Evolutionary conservation across 1,140 invertebrate species (phyloP).

Genomic region (Drosophila willistoni): DNA sequence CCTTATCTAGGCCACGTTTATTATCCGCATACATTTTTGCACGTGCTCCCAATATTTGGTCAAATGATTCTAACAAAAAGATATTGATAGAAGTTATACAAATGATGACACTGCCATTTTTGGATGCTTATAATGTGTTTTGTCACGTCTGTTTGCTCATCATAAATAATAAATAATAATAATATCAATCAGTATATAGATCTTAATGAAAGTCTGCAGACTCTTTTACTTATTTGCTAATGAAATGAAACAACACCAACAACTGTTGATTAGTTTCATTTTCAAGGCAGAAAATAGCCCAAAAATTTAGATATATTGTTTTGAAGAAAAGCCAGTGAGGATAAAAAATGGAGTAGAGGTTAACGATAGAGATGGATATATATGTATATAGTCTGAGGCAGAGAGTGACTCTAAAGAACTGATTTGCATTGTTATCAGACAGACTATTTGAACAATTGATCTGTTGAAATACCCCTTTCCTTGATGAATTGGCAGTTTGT

Average conservation of each 20-base stretch:
- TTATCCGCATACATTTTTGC: slow-evolving; percentile 74
- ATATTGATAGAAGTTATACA: slow-evolving; percentile 37
- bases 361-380: slow-evolving; percentile 36
- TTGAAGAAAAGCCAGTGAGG: slow-evolving; percentile 9
- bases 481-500: slow-evolving; percentile 51
- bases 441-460: slow-evolving; percentile 67
- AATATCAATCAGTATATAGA: slow-evolving; percentile 58
- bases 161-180: slow-evolving; percentile 38
- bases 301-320: background rate
- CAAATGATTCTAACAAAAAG: slow-evolving; percentile 56
- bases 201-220: slow-evolving; percentile 74
- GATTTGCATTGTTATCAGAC: slow-evolving; percentile 73
- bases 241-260: slow-evolving; percentile 58
- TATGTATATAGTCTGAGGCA: too few relatives aligned
- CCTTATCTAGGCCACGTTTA: slow-evolving; percentile 76
- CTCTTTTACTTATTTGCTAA: slow-evolving; percentile 59
- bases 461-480: slow-evolving; percentile 38
- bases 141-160: slow-evolving; percentile 43
- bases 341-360: slow-evolving; percentile 12
- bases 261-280: slow-evolving; percentile 60
- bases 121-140: slow-evolving; percentile 11
- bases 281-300: slow-evolving; percentile 14
- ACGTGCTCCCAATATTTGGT: slow-evolving; percentile 75
- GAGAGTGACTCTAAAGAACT: slow-evolving; percentile 58
- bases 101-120: slow-evolving; percentile 50